These are phyloP conservation scores for Pterocles gutturalis DNA, from an alignment of 2,113 vertebrate species.

Conservation along the genomic window DNA sequence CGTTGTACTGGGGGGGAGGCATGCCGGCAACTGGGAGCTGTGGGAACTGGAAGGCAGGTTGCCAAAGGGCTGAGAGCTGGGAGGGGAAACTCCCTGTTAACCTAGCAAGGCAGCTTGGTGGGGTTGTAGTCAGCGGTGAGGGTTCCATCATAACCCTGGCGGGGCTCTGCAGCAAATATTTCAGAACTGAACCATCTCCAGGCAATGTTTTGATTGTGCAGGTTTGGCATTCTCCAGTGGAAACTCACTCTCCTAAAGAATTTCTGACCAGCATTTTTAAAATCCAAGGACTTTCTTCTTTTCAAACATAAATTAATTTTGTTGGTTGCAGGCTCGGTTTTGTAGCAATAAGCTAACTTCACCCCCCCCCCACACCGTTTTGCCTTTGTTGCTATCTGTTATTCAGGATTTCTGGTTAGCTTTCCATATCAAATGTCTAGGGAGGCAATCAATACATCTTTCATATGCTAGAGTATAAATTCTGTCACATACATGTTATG, in stretches of 20 bases:
- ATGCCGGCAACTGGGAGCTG: not conserved
- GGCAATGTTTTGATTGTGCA: not conserved
- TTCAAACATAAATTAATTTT: not conserved
- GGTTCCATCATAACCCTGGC: not conserved
- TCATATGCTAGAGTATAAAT: not conserved
- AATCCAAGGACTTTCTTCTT: not conserved
- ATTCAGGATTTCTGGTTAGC: not conserved
- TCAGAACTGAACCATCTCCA: not conserved
- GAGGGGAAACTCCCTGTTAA: not conserved
- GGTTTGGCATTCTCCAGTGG: slow-evolving; percentile 2
- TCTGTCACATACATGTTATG: not conserved
- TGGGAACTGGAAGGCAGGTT: not conserved
- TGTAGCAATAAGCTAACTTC: not conserved
- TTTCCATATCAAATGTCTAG: not conserved
- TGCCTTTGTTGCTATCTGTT: not conserved
- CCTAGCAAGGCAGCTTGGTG: not conserved
- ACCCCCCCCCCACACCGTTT: not conserved
- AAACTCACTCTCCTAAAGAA: not conserved
- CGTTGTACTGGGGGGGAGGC: not conserved
- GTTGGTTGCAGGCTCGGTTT: not conserved
- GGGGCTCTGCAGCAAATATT: not conserved
- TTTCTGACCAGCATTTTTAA: slow-evolving; percentile 12
- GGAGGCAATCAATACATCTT: not conserved
- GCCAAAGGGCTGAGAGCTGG: not conserved
- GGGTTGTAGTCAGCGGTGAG: not conserved